phyloP scores from a whole-genome alignment of 2,797 vertebrate genomes.

The Iguana delicatissima region DNA sequence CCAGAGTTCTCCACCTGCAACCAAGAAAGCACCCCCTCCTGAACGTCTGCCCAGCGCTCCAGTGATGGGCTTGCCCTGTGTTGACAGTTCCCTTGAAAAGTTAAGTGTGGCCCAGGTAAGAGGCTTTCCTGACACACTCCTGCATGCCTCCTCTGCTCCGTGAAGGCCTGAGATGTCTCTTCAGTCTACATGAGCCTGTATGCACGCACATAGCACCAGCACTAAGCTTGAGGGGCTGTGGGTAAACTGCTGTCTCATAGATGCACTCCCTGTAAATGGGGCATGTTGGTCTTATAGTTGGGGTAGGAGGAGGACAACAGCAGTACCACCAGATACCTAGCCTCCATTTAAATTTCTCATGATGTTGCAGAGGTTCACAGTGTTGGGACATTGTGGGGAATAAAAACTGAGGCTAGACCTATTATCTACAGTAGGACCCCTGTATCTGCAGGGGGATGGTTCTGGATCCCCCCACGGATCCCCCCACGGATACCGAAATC shows the following conservation, averaged over 20 bases:
- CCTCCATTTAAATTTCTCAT: neutral
- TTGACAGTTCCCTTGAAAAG: conserved; percentile 93
- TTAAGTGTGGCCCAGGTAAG: conserved; percentile 95
- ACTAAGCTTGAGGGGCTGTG: neutral
- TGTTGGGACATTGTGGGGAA: neutral
- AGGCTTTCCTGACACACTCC: conserved; percentile 56
- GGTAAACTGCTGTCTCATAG: neutral
- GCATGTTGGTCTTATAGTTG: neutral
- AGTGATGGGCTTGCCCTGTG: conserved; percentile 82
- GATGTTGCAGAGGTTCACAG: too few relatives aligned
- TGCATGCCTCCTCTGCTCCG: neutral
- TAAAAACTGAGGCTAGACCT: neutral
- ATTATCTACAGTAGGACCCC: too few relatives aligned
- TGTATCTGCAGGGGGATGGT: too few relatives aligned
- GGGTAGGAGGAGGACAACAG: neutral
- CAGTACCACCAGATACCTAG: neutral
- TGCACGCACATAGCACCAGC: neutral
- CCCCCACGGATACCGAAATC: too few relatives aligned
- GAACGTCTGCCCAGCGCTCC: conserved; percentile 81
- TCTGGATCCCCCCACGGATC: too few relatives aligned
- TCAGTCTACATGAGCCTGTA: neutral
- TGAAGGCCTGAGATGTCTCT: neutral
- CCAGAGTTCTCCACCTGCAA: conserved; percentile 77
- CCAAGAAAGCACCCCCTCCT: conserved; percentile 73
- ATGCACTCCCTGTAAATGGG: neutral